Percentiles rank a stretch among this genome's conserved stretches.
Conservation (phyloP, 2,113 vertebrate genomes). For the Tyrannus savana region DNA sequence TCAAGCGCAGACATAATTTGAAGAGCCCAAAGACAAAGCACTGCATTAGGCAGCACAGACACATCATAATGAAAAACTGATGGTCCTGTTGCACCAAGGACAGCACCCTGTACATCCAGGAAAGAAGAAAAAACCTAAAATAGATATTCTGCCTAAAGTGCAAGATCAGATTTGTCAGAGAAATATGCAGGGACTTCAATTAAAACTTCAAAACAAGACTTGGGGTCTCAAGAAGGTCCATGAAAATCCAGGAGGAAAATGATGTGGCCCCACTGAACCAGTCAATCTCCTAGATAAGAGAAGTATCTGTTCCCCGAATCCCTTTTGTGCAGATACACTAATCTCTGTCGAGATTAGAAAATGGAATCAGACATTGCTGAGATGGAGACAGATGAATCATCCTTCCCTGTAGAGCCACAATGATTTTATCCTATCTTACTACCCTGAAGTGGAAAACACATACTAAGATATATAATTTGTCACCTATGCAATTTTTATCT, state of each 20-base stretch:
- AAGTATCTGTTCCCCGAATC: background rate
- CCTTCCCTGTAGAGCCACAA: background rate
- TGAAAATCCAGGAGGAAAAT: background rate
- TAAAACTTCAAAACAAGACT: background rate
- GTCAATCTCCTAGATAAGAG: background rate
- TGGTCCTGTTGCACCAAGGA: background rate
- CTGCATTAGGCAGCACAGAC: background rate
- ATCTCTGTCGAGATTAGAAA: background rate
- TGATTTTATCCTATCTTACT: background rate
- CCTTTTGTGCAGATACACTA: background rate
- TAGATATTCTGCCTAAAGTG: background rate
- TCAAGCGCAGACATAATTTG: fast-evolving
- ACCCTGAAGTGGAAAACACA: background rate
- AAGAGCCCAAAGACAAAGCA: background rate
- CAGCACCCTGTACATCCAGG: background rate
- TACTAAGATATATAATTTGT: background rate
- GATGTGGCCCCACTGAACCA: background rate
- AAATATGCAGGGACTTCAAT: background rate
- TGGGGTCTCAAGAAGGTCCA: background rate
- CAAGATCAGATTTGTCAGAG: background rate
- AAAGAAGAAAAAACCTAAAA: background rate
- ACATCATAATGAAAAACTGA: background rate
- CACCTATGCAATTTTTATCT: background rate
- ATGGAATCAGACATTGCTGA: background rate
- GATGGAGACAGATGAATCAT: background rate